Evolutionary conservation across 2,113 vertebrate genomes (phyloP).

Genomic region (Tachysurus vachellii): DNA sequence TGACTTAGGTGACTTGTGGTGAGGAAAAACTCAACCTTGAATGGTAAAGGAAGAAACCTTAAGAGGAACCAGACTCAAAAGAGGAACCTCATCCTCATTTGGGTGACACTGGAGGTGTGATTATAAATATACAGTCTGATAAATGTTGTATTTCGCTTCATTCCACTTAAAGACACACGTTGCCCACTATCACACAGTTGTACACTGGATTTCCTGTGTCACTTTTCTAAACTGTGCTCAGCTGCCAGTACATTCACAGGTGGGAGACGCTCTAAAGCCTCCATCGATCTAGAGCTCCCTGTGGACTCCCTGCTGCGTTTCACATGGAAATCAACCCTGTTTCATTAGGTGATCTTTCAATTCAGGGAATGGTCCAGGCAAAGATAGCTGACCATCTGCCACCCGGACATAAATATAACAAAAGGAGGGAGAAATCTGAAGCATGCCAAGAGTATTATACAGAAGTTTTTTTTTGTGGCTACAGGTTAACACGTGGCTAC

Average conservation of each 20-base stretch:
- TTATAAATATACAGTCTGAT: too few species aligned
- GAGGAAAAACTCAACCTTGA: too few species aligned
- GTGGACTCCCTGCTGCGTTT: constrained; percentile 63
- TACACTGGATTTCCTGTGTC: constrained; percentile 37
- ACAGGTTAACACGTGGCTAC: constrained; percentile 5
- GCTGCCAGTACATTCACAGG: constrained; percentile 65
- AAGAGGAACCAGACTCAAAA: too few species aligned
- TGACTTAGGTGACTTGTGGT: too few species aligned
- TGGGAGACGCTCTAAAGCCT: constrained; percentile 26
- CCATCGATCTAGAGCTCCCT: constrained; percentile 55
- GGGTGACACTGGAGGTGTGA: too few species aligned
- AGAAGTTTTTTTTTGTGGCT: not conserved
- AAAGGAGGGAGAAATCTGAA: constrained; percentile 16
- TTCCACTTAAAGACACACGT: not conserved
- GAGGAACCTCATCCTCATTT: too few species aligned
- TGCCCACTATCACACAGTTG: not conserved
- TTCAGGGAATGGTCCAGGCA: constrained; percentile 63
- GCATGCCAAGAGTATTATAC: not conserved
- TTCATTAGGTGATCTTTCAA: constrained; percentile 77
- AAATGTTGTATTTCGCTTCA: not conserved
- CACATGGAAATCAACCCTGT: constrained; percentile 69
- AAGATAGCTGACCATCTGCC: constrained; percentile 76
- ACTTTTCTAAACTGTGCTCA: not conserved
- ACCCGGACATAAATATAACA: constrained; percentile 38
- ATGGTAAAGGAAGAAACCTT: too few species aligned